Evolutionary conservation across 2,113 vertebrate species (phyloP).

Genomic region (Daphoenositta chrysoptera): DNA sequence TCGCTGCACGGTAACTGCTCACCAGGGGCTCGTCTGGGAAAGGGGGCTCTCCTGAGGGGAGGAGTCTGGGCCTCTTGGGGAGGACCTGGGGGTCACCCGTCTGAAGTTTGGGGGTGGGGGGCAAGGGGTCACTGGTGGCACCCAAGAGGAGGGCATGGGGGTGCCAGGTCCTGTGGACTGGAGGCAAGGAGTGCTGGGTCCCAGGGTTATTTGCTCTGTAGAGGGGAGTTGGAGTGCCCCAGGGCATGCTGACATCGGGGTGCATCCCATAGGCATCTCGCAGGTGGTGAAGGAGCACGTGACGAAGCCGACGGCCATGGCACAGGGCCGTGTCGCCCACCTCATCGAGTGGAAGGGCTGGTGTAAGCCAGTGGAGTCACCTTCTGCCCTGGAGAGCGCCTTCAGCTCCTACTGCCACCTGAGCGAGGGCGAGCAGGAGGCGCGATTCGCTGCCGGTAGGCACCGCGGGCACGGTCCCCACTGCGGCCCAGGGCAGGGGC

Average conservation of each 20-base stretch:
- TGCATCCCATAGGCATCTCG: constrained; percentile 82
- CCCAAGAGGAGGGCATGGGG: not conserved
- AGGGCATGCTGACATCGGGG: not conserved
- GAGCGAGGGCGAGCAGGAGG: constrained; percentile 94
- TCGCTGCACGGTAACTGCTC: constrained; percentile 86
- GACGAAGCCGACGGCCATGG: constrained; percentile 97
- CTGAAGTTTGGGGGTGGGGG: not conserved
- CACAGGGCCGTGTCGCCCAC: constrained; percentile 94
- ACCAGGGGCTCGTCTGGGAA: not conserved
- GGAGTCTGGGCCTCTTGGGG: not conserved
- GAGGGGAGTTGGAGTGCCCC: not conserved
- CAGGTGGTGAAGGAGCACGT: constrained; percentile 99
- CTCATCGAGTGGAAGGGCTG: constrained; percentile 99
- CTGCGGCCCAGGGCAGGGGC: rapidly evolving
- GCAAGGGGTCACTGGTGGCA: not conserved
- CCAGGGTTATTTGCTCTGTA: not conserved
- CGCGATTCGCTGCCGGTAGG: constrained; percentile 91
- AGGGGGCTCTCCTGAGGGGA: not conserved
- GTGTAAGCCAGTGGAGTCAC: constrained; percentile 90
- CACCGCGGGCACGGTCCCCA: rapidly evolving
- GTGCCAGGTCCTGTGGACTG: not conserved
- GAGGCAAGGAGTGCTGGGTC: not conserved
- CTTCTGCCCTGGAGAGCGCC: constrained; percentile 84
- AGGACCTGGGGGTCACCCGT: not conserved
- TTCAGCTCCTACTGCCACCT: constrained; percentile 96